Evolutionary conservation across 2,113 vertebrate genomes (phyloP).

Genomic region (Lanius ludovicianus): DNA sequence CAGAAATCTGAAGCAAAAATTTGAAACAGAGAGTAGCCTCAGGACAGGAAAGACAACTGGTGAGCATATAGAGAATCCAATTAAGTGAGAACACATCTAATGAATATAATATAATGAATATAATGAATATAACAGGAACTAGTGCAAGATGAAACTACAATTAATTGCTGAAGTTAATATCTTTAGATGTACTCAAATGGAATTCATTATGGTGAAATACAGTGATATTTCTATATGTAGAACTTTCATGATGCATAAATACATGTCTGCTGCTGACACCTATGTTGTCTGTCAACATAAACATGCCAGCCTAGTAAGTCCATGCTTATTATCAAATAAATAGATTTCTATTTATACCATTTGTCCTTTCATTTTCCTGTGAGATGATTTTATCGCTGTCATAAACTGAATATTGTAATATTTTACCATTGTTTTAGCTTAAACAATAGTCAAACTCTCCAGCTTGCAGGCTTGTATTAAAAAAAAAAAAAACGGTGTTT

Average conservation of each 20-base stretch:
- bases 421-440: neutral
- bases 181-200: neutral
- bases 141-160: neutral
- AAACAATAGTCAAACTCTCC: neutral
- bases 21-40: neutral
- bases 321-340: neutral
- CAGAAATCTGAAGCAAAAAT: neutral
- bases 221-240: neutral
- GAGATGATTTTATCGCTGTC: neutral
- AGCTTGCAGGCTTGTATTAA: neutral
- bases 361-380: neutral
- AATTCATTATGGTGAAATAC: neutral
- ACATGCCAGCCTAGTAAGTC: neutral
- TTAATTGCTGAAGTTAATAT: neutral
- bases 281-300: neutral
- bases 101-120: neutral
- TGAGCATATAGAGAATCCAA: neutral
- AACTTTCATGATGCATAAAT: neutral
- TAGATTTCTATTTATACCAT: neutral
- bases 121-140: neutral
- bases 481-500: neutral
- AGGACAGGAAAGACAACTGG: neutral
- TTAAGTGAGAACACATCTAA: neutral
- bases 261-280: neutral
- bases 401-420: neutral